phyloP scores from a whole-genome alignment of 2,888 invertebrate species.

The Scaptomyza parva region DNA sequence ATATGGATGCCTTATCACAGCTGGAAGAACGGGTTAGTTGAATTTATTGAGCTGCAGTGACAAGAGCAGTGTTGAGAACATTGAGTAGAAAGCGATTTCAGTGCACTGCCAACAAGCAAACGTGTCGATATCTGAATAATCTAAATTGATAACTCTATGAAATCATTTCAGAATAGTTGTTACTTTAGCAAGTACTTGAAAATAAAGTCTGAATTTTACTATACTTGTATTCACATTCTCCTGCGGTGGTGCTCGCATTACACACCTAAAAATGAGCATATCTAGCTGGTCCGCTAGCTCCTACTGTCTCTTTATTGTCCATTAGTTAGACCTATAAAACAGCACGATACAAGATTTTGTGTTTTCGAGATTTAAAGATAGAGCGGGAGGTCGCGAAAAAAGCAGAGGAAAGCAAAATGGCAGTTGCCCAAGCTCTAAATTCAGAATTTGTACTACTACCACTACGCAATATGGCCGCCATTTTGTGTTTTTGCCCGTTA shows the following conservation, averaged over 20 bases:
- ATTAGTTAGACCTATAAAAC: conserved; percentile 14
- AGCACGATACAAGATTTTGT: conserved; percentile 13
- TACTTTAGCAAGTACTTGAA: too few relatives aligned
- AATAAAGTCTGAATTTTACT: too few relatives aligned
- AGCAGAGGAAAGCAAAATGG: conserved; percentile 69
- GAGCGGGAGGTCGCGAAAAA: conserved; percentile 41
- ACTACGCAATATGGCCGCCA: conserved; percentile 76
- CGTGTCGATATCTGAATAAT: conserved; percentile 41
- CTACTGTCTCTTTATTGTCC: conserved; percentile 15
- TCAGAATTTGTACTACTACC: conserved; percentile 52
- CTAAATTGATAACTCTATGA: conserved; percentile 24
- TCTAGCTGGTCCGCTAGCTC: conserved; percentile 3
- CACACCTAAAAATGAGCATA: too few relatives aligned
- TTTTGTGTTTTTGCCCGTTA: conserved; percentile 70
- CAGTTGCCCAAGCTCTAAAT: conserved; percentile 59
- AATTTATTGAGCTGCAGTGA: conserved; percentile 8
- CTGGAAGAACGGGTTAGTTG: conserved; percentile 41
- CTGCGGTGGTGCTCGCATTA: too few relatives aligned
- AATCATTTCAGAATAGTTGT: too few relatives aligned
- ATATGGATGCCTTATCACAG: conserved; percentile 65
- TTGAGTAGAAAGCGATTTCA: conserved; percentile 47
- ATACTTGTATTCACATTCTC: too few relatives aligned
- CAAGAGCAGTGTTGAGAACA: conserved; percentile 15
- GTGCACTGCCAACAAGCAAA: conserved; percentile 12
- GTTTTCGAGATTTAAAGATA: conserved; percentile 25